These are phyloP conservation scores for Gorsachius goisagi DNA, from an alignment of 2,113 vertebrate species.

Conservation along the genomic window DNA sequence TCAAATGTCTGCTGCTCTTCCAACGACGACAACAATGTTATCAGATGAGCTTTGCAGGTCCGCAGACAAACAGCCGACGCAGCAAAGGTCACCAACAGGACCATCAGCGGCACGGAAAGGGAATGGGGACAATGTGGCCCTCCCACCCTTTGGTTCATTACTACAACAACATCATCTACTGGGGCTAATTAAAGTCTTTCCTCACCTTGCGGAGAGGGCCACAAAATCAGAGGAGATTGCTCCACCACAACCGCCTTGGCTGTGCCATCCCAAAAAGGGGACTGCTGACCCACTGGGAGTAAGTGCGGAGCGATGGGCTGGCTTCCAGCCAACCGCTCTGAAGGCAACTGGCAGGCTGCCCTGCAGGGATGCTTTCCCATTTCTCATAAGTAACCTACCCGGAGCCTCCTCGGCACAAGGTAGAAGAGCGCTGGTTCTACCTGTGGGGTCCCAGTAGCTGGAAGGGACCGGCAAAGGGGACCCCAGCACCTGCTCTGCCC, in stretches of 20 bases:
- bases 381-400: slow-evolving; percentile 2
- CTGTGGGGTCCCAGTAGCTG: background rate
- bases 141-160: background rate
- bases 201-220: background rate
- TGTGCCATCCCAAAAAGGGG: background rate
- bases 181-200: background rate
- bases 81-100: slow-evolving; percentile 20
- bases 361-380: background rate
- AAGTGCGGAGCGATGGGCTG: background rate
- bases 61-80: background rate
- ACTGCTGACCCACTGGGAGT: background rate
- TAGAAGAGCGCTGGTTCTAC: background rate
- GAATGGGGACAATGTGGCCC: background rate
- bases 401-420: background rate
- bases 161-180: background rate
- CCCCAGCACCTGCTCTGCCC: background rate
- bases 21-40: background rate
- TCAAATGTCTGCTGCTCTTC: background rate
- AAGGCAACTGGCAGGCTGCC: background rate
- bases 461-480: background rate
- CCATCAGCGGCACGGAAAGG: background rate
- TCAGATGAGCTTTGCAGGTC: slow-evolving; percentile 29
- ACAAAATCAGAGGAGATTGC: background rate
- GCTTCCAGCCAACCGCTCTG: background rate
- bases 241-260: background rate